Percentiles rank a stretch among this genome's conserved stretches.
phyloP scores from a whole-genome alignment of 2,113 vertebrate species.

The Atherinomorus stipes region DNA sequence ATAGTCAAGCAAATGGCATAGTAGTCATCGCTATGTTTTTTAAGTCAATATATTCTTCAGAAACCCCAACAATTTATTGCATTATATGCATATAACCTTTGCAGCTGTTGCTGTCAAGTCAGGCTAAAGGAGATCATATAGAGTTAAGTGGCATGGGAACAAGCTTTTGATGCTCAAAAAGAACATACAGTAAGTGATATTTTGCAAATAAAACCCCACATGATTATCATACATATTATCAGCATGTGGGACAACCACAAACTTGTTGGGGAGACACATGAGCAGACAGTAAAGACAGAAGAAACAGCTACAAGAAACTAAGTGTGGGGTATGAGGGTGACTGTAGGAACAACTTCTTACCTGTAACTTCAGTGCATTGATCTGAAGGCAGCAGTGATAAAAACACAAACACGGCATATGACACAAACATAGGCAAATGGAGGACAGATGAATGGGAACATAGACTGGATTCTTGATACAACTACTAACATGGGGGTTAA shows the following conservation, averaged over 20 bases:
- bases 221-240: neutral
- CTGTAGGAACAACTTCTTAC: slow-evolving; percentile 57
- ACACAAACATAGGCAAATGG: slow-evolving; percentile 58
- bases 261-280: neutral
- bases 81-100: neutral
- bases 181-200: neutral
- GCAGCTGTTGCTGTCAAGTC: neutral
- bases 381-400: slow-evolving; percentile 70
- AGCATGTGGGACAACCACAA: neutral
- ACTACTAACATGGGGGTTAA: neutral
- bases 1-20: no score
- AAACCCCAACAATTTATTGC: neutral
- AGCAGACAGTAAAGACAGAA: neutral
- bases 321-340: slow-evolving; percentile 3
- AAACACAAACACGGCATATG: slow-evolving; percentile 60
- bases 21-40: no score
- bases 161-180: neutral
- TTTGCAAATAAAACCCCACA: neutral
- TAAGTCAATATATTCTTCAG: neutral
- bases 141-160: neutral
- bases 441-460: slow-evolving; percentile 45
- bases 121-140: neutral
- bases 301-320: neutral
- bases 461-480: neutral
- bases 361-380: slow-evolving; percentile 70